Evolutionary conservation across 2,113 vertebrate species (phyloP).

Genomic region (Rhipidura dahli): DNA sequence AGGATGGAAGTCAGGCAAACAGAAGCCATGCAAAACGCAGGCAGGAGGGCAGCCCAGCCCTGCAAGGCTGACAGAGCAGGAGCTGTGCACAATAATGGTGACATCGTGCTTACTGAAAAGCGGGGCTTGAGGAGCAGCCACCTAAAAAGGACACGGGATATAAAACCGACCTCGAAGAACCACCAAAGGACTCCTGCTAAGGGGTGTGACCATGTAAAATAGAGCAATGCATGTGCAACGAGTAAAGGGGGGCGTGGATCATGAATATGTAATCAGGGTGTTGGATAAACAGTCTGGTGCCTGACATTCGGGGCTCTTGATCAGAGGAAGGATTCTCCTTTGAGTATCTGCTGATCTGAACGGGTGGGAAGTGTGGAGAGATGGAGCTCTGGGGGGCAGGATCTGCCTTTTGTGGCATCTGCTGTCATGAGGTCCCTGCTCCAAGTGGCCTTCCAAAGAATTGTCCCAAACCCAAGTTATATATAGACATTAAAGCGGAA

Average conservation of each 20-base stretch:
- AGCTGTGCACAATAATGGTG: fast-evolving
- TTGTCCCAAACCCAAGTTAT: not conserved
- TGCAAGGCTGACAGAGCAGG: not conserved
- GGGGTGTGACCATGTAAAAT: not conserved
- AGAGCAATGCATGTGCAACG: fast-evolving
- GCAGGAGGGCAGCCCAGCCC: not conserved
- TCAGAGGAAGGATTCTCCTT: not conserved
- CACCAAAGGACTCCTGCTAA: fast-evolving
- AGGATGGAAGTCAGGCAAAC: not conserved
- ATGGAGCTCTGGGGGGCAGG: not conserved
- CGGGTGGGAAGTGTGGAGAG: not conserved
- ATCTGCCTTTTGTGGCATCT: not conserved
- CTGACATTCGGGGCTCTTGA: fast-evolving
- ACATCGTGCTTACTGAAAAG: fast-evolving
- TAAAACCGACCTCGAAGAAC: not conserved
- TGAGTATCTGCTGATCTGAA: not conserved
- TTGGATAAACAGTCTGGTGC: fast-evolving
- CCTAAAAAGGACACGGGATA: fast-evolving
- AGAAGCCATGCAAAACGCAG: not conserved
- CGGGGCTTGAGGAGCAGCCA: not conserved
- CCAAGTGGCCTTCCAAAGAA: not conserved
- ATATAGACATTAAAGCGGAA: not conserved
- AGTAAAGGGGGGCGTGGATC: fast-evolving
- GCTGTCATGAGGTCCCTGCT: not conserved
- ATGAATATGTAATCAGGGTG: not conserved